Evolutionary conservation across 1,140 invertebrate species (phyloP), one percentile per base, ranked within the genome.

Genomic region (Diprion similis): DNA sequence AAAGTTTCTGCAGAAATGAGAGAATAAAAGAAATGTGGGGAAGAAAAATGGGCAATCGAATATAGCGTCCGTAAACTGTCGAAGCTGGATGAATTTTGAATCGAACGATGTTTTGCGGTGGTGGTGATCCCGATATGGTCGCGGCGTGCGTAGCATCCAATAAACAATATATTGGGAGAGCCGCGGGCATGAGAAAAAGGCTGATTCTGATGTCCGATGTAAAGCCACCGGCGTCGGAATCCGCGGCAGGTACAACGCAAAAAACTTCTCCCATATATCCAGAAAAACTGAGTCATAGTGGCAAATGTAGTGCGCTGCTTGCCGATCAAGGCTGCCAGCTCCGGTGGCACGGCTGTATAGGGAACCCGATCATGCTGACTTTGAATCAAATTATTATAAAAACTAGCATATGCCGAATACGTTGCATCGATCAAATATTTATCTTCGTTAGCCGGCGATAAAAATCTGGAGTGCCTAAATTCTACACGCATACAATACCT

Each of bases 381-480:
- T 59, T 59, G 51, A 59, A 59, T 68, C 79, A 79, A 79, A 80
- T 82, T 82, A 82, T 82, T 79, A 81, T 81, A 81, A 81, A 81
- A 77, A 79, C 72, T 79, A 59, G 75, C 80, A 81, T 75, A 81
- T 82, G 80, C 76, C 76, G 75, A 46, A 46, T 46, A 37, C 69
- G 69, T 70, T 70, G 46, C 46, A 19, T 45, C 37, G 17, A 45
- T 46, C 18, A 70, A 47, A 48, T 70, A 48, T 46, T 17, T 45
- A 46, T 48, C 18, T 48, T 45, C 69, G 69, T 59, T 59, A 59
- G 51, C 51, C 51, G n/a, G n/a, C 51, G 11, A 59, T 13, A 59
- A 59, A 59, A 59, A 15, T 17, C 11, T 15, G 51, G 24, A 37
- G 18, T 70, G 45, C 73, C 71, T 46, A 66, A 45, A 66, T 13